These are phyloP conservation scores for Zaprionus africanus DNA, from an alignment of 1,140 invertebrate genomes.

Conservation along the genomic window DNA sequence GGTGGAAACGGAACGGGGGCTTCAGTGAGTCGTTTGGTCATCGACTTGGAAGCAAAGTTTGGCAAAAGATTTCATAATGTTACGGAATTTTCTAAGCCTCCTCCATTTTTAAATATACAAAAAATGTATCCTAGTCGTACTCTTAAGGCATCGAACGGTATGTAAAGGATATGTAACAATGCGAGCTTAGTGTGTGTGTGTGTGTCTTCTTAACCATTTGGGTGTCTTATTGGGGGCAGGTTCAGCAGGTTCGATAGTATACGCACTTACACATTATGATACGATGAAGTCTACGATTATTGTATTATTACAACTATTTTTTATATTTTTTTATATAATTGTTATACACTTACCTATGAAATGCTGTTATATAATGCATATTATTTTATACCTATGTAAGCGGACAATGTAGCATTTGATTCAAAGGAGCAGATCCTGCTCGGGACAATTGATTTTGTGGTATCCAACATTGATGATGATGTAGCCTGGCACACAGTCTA, in stretches of 20 bases:
- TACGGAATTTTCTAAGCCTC: conserved; percentile 83
- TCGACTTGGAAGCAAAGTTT: conserved; percentile 83
- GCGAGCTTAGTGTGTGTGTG: conserved; percentile 16
- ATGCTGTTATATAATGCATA: conserved; percentile 73
- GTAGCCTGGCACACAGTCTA: not conserved
- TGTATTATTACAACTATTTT: conserved; percentile 19
- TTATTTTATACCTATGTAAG: not conserved
- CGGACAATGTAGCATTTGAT: not conserved
- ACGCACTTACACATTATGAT: conserved; percentile 31
- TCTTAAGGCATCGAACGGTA: conserved; percentile 84
- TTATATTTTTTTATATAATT: conserved; percentile 39
- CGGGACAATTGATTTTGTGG: not conserved
- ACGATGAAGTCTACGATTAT: conserved; percentile 11
- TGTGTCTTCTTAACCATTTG: not conserved
- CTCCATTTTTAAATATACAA: conserved; percentile 81
- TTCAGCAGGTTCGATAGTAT: not conserved
- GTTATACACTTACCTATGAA: conserved; percentile 51
- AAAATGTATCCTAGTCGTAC: conserved; percentile 84
- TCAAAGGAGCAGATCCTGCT: not conserved
- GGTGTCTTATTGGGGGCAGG: conserved; percentile 13
- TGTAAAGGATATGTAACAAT: conserved; percentile 59
- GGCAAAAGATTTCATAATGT: conserved; percentile 83
- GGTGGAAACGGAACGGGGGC: conserved; percentile 23
- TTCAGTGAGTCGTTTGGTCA: conserved; percentile 75
- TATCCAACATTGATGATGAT: not conserved